Base-by-base conservation (phyloP, 92 coral and sea anemone genomes). In the Bergia puertoricense region DNA sequence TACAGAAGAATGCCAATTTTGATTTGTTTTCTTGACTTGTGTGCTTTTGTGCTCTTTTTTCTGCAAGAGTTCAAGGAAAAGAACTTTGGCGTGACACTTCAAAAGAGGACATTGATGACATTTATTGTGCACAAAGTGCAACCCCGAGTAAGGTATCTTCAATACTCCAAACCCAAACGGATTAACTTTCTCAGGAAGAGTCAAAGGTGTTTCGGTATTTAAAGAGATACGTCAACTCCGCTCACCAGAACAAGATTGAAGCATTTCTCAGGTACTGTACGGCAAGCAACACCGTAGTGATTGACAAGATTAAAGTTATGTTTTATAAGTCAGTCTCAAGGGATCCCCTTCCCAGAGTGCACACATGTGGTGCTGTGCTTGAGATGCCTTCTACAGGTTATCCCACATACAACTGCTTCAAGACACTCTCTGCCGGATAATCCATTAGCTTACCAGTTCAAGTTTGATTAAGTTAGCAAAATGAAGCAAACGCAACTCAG, bases 311-410 rank as follows among this genome's bases (percentile, higher is more conserved):
- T 16, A 16, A 51, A 42, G 51, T 86, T 4, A 76, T 73, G 30
- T 86, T 86, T 30, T 51, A 39, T 65, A 86, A 39, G 76, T 86
- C 85, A n/a, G 89, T 30, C 0, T 69, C 82, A 3, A 74, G 43
- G 36, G 72, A 80, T 41, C 65, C 85, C 43, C 79, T 79, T 36
- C 89, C 89, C 41, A 76, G 79, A 56, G 89, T 85, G 6, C 89
- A 86, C 79, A 86, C 89, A 13, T 86, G 89, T 86, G 89, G 89
- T 39, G 82, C 89, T 43, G 85, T 86, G 48, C 85, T 78, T 14
- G 90, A 87, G 74, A 59, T 87, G 46, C 90, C 90, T 37, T 87
- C 85, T 10, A 8, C 90, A 22, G 85, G 85, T 10, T 81, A 81
- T 81, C 67, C 85, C 22, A 50, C 85, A 36, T 51, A 39, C 57